Conservation (phyloP, 2,888 invertebrate species). For the Empis livida region DNA sequence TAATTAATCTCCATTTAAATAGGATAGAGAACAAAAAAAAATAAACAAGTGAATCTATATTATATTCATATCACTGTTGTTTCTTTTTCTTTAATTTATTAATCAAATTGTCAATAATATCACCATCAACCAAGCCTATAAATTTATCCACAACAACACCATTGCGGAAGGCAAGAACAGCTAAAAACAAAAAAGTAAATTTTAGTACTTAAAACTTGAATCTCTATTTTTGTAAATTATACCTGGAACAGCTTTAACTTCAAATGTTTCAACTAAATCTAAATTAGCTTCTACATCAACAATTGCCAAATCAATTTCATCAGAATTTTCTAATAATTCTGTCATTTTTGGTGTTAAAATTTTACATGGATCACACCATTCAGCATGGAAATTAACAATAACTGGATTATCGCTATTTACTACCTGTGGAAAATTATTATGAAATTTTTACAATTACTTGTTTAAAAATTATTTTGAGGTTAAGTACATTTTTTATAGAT, state of each 20-base stretch:
- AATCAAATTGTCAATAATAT: conserved; percentile 67
- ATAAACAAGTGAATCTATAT: too few species aligned
- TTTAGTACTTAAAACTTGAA: too few species aligned
- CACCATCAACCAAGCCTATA: conserved; percentile 70
- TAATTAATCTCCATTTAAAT: too few species aligned
- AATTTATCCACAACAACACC: conserved; percentile 78
- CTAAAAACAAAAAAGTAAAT: conserved; percentile 7
- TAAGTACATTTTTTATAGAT: too few species aligned
- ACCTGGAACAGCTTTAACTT: conserved; percentile 73
- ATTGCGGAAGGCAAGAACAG: conserved; percentile 59
- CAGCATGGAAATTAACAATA: conserved; percentile 84
- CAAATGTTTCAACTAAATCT: conserved; percentile 67
- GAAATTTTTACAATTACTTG: neutral
- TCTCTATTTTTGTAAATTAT: conserved; percentile 29
- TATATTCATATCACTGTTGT: neutral
- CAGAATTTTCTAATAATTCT: conserved; percentile 58
- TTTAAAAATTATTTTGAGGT: too few species aligned
- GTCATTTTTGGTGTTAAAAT: conserved; percentile 72
- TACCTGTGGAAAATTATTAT: conserved; percentile 37
- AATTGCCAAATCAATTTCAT: conserved; percentile 62
- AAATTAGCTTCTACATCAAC: conserved; percentile 73
- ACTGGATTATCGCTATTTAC: conserved; percentile 74
- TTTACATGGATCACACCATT: conserved; percentile 85
- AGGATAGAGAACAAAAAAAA: too few species aligned
- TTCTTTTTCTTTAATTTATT: conserved; percentile 39